Conservation (phyloP, 2,113 vertebrate species). For the Gasterosteus nipponicus region DNA sequence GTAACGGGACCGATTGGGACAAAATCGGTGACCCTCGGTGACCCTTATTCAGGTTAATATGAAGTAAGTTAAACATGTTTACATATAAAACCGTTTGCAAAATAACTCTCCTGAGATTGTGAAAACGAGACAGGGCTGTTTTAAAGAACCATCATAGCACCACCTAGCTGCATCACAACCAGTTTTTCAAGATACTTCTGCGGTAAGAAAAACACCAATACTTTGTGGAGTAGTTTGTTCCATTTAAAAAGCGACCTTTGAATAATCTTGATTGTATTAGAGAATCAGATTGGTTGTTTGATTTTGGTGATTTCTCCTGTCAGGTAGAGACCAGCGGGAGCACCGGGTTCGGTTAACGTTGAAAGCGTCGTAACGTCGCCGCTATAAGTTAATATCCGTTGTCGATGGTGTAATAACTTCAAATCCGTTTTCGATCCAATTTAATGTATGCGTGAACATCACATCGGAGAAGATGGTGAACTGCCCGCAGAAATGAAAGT, state of each 20-base stretch:
- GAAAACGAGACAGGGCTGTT: conserved; percentile 3
- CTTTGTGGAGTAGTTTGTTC: conserved; percentile 13
- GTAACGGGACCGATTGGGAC: not conserved
- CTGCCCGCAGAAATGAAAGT: conserved; percentile 21
- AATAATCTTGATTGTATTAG: not conserved
- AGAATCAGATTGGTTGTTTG: not conserved
- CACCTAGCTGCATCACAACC: conserved; percentile 67
- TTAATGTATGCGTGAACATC: not conserved
- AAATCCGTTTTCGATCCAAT: accelerated
- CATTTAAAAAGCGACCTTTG: too few species aligned
- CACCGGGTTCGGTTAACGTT: not conserved
- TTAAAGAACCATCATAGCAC: conserved; percentile 55
- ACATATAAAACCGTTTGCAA: not conserved
- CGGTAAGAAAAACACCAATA: conserved; percentile 18
- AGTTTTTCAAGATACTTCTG: conserved; percentile 9
- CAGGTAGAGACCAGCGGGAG: not conserved
- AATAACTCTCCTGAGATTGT: not conserved
- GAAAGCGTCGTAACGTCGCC: not conserved
- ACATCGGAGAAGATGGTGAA: not conserved
- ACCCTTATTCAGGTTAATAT: not conserved
- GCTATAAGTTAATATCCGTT: conserved; percentile 11
- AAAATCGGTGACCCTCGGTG: not conserved
- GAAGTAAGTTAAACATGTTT: not conserved
- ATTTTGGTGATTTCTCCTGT: not conserved
- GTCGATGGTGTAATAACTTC: not conserved